These are phyloP conservation scores for Paramuricea clavata DNA, from an alignment of 92 coral and sea anemone genomes.

Conservation along the genomic window DNA sequence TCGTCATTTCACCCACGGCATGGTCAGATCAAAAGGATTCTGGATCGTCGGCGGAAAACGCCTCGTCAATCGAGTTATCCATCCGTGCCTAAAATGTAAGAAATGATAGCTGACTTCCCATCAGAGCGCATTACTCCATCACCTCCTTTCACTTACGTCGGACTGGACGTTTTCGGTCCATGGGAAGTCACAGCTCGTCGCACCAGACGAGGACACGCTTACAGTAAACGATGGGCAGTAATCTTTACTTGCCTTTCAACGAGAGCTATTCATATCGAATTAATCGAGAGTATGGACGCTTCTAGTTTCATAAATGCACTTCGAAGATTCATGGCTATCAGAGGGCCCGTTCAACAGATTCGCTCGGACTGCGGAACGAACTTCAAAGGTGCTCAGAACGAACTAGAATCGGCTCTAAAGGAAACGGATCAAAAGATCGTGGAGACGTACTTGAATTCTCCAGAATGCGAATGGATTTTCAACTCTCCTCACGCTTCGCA, in stretches of 20 bases:
- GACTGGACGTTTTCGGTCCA: conserved; percentile 58
- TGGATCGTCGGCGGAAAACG: conserved; percentile 69
- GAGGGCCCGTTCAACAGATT: conserved; percentile 59
- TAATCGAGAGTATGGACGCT: conserved; percentile 62
- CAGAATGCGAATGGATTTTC: conserved; percentile 51
- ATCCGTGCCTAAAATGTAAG: conserved; percentile 59
- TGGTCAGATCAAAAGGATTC: conserved; percentile 46
- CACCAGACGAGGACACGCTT: conserved; percentile 53
- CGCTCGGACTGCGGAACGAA: conserved; percentile 61
- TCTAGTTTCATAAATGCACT: conserved; percentile 65
- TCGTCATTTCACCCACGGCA: conserved; percentile 56
- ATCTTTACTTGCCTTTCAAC: conserved; percentile 56
- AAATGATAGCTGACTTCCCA: conserved; percentile 62
- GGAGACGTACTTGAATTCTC: conserved; percentile 21
- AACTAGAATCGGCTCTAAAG: conserved; percentile 32
- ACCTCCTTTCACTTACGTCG: conserved; percentile 57
- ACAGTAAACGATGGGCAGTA: conserved; percentile 69
- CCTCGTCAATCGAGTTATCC: conserved; percentile 36
- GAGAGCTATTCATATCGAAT: conserved; percentile 59
- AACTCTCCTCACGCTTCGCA: conserved; percentile 65
- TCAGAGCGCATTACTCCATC: conserved; percentile 56
- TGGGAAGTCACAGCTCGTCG: conserved; percentile 57
- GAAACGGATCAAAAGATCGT: conserved; percentile 16
- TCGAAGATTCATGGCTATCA: conserved; percentile 42
- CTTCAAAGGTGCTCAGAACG: conserved; percentile 59